phyloP scores from a whole-genome alignment of 2,888 invertebrate genomes.

The Drosophila longiperda region DNA sequence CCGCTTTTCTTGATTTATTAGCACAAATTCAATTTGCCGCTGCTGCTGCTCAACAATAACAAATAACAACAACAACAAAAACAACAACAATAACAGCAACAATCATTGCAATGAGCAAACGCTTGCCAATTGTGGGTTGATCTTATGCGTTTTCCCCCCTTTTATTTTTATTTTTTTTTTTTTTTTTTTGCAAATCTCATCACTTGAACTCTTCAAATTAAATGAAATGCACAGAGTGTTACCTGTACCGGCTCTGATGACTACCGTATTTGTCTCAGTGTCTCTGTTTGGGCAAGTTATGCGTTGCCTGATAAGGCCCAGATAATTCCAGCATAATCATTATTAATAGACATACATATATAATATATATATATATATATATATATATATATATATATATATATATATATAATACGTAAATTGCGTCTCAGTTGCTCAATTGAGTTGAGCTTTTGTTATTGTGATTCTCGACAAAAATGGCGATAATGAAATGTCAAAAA shows the following conservation, averaged over 20 bases:
- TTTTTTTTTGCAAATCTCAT: constrained; percentile 6
- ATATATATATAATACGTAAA: neutral
- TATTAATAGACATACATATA: neutral
- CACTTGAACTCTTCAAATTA: constrained; percentile 7
- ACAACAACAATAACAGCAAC: constrained; percentile 7
- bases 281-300: neutral
- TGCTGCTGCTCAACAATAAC: constrained; percentile 26
- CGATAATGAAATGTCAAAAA: neutral
- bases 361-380: neutral
- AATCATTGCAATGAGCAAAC: constrained; percentile 8
- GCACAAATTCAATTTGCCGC: constrained; percentile 63
- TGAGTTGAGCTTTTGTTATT: neutral
- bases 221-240: neutral
- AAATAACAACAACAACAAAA: constrained; percentile 1
- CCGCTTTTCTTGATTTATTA: constrained; percentile 51
- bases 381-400: neutral
- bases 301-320: constrained; percentile 4
- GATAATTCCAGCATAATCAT: constrained; percentile 1
- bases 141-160: constrained; percentile 4
- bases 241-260: neutral
- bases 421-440: neutral
- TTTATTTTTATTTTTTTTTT: neutral
- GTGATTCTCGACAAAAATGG: neutral
- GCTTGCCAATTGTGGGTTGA: constrained; percentile 36
- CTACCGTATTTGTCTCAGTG: neutral